Evolutionary conservation across 1,140 invertebrate species (phyloP), one percentile per base, ranked within the genome.

Genomic region (Pseudomyrmex gracilis): DNA sequence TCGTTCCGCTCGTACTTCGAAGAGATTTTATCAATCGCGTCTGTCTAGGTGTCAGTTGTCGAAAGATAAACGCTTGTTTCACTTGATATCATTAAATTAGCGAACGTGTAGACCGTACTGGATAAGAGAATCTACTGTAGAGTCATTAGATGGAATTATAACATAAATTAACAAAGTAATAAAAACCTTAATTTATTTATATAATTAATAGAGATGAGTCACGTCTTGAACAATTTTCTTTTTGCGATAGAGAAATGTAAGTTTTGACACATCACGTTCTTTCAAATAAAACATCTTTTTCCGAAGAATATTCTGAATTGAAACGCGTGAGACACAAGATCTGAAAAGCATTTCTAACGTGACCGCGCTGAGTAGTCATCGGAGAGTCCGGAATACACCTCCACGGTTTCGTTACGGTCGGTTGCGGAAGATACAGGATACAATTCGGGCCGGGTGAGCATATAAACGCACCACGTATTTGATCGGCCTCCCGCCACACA

Each of bases 381-480:
- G 76, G 43, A 45, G 51, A 43, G 43, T 80, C 47, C 53, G n/a
- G 63, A 71, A 70, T 80, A 70, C 43, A 13, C 49, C 43, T 3
- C 60, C 22, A n/a, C 74, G 51, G n/a, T 80, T 34, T 55, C 43
- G 13, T 22, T 34, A n/a, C 58, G 58, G 17, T 22, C 20, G 13
- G 24, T 13, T 67, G 76, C 34, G 76, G 76, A 78, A 70, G 76
- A 70, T 10, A 57, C 63, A 57, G 10, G 2, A 12, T 24, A 66
- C 60, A 63, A 67, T 55, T 43, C 64, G n/a, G 24, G 5, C 43
- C 17, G 61, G 34, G 24, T 24, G 51, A 45, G 34, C 63, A 10
- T 55, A 12, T 57, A 55, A 13, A 47, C 34, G 3, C 43, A 34
- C 0, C 5, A 15, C 34, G 13, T 45, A 78, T 78, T 78, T 70